These are phyloP conservation scores for Anguilla rostrata DNA, from an alignment of 2,113 vertebrate genomes.

Conservation along the genomic window DNA sequence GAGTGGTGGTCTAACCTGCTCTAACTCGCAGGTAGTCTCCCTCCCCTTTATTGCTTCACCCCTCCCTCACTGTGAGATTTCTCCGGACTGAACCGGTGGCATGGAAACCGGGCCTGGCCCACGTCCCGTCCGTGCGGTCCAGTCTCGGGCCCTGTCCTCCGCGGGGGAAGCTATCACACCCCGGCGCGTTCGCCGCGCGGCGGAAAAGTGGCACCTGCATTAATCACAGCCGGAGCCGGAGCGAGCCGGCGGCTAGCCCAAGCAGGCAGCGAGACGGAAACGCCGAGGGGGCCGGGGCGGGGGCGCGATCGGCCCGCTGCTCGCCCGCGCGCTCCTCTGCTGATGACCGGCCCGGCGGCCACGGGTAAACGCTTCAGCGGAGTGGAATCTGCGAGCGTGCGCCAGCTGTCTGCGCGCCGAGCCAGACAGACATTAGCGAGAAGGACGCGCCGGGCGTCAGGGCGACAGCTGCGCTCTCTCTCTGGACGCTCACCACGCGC, in stretches of 20 bases:
- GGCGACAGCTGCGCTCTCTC: not conserved
- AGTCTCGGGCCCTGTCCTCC: not conserved
- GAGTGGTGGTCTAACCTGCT: not conserved
- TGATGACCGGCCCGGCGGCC: conserved; percentile 36
- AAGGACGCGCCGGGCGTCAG: conserved; percentile 11
- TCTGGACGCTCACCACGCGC: not conserved
- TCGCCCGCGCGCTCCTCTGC: conserved; percentile 47
- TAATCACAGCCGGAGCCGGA: conserved; percentile 31
- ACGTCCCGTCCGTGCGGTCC: not conserved
- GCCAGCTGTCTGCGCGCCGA: not conserved
- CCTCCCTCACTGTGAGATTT: not conserved
- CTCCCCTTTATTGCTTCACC: not conserved
- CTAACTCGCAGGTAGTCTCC: not conserved
- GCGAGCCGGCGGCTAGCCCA: not conserved
- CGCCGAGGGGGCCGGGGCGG: conserved; percentile 22
- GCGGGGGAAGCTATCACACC: conserved; percentile 6
- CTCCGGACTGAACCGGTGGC: not conserved
- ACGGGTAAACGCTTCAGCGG: conserved; percentile 34
- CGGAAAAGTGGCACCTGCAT: conserved; percentile 31
- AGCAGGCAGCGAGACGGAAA: not conserved
- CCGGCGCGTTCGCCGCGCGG: not conserved
- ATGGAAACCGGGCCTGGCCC: not conserved
- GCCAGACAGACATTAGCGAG: conserved; percentile 31
- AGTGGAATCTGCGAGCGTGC: conserved; percentile 31
- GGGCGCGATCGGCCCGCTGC: conserved; percentile 25